Percentiles rank a stretch among this genome's conserved stretches.
Conservation (phyloP, 2,113 vertebrate genomes). For the Seriola aureovittata region DNA sequence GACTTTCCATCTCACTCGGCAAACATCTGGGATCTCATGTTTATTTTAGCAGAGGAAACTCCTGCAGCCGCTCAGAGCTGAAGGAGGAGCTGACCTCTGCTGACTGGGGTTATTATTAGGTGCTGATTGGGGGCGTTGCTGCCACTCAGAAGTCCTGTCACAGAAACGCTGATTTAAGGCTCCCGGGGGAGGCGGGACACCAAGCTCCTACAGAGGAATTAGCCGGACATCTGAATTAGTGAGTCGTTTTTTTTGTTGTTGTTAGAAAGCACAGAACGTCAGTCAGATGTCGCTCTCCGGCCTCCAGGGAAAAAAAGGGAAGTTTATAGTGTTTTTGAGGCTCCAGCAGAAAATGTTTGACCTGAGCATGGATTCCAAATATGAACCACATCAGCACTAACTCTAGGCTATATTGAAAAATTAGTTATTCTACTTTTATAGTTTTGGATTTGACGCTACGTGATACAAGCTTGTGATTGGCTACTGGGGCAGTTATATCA, state of each 20-base stretch:
- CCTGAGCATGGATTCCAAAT: neutral
- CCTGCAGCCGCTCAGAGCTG: conserved; percentile 21
- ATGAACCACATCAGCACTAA: no score
- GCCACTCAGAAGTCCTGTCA: conserved; percentile 68
- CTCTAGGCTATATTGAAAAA: neutral
- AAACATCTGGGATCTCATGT: conserved; percentile 11
- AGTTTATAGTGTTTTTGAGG: conserved; percentile 2
- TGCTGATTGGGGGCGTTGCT: conserved; percentile 77
- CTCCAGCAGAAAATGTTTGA: neutral
- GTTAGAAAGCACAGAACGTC: conserved; percentile 29
- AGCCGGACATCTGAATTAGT: conserved; percentile 56
- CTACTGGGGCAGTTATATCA: no score
- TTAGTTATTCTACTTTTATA: no score
- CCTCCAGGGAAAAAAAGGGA: neutral
- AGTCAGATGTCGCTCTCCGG: conserved; percentile 17
- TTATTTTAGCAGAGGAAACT: conserved; percentile 12
- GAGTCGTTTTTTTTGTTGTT: neutral
- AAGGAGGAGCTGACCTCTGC: conserved; percentile 68
- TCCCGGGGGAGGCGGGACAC: conserved; percentile 64
- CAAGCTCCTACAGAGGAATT: conserved; percentile 56
- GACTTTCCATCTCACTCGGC: neutral
- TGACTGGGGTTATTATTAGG: conserved; percentile 62
- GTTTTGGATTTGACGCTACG: neutral
- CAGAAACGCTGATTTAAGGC: conserved; percentile 68
- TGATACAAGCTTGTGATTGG: neutral